Conservation (phyloP, 1,140 invertebrate species). For the Paralvinella palmiformis region DNA sequence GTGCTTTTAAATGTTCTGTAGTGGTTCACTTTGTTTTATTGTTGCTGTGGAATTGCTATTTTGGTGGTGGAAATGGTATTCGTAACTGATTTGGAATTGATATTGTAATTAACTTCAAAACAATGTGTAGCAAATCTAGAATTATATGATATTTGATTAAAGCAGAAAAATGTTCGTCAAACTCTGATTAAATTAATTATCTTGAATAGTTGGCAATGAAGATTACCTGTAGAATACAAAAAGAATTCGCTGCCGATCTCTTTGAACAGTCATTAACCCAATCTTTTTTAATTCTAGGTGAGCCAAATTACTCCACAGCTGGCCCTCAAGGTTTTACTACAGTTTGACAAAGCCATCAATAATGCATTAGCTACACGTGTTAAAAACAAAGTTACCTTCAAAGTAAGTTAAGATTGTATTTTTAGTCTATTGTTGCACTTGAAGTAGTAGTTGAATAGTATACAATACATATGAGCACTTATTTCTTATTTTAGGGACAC, state of each 20-base stretch:
- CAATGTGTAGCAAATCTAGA: too few species aligned
- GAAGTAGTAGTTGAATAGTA: not conserved
- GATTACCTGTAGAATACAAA: not conserved
- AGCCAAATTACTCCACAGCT: constrained; percentile 89
- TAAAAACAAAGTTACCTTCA: constrained; percentile 87
- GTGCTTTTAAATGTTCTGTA: too few species aligned
- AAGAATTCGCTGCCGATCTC: not conserved
- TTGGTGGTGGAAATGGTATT: too few species aligned
- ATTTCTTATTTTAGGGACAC: constrained; percentile 64
- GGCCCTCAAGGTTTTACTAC: constrained; percentile 84
- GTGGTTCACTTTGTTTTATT: too few species aligned
- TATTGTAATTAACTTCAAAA: too few species aligned
- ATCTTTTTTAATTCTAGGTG: constrained; percentile 64
- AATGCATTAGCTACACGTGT: constrained; percentile 85
- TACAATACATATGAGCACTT: not conserved
- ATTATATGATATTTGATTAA: not conserved
- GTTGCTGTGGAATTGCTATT: too few species aligned
- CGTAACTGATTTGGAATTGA: too few species aligned
- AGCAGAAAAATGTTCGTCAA: not conserved
- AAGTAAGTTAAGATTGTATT: constrained; percentile 54
- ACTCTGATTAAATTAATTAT: not conserved
- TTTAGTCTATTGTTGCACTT: not conserved
- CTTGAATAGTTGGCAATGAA: not conserved
- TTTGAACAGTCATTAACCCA: not conserved
- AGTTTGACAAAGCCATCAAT: constrained; percentile 97